Base-by-base conservation (phyloP, 1,140 invertebrate species). In the Acromyrmex charruanus region DNA sequence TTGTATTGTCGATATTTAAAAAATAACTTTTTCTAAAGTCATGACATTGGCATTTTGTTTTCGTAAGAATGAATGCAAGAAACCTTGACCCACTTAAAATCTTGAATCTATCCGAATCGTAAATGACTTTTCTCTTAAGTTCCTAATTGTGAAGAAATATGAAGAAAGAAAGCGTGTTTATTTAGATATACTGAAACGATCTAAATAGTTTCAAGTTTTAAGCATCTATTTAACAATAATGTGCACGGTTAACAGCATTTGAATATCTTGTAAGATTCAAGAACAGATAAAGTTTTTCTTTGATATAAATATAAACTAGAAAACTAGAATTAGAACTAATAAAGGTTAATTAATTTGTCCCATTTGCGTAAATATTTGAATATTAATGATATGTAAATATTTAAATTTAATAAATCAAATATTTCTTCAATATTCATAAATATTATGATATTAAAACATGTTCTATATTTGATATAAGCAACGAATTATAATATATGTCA, bases 21-120 rank as follows among this genome's bases (percentile, higher is more conserved):
- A 18, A 6, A 72, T 59, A 31, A 49, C 2, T 63, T 35, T n/a
- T 14, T 25, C 18, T 49, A 2, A 72, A 61, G 72, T 25, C 35
- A 14, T 51, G 14, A 51, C 14, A 3, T 9, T 25, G 21, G 21
- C 35, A 66, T 72, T 44, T 39, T n/a, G 12, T 39, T 72, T 16
- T 74, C 12, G 16, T n/a, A 16, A 82, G 21, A 72, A 82, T 39
- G 21, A 71, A 39, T 5, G n/a, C 28, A 7, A 28, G 18, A 59
- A 66, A 69, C 55, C 69, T 12, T 89, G 87, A 81, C 84, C 16
- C 44, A 77, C 21, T 89, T 71, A 51, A 44, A 9, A 66, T 35
- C 58, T 63, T 9, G 39, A 44, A 44, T 10, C 55, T 66, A 58
- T 25, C n/a, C 68, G 18, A 51, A 53, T 10, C 0, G 5, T 6